Base-by-base conservation (phyloP, 30 jellyfish, hydroid and myxozoan species). In the Turritopsis rubra region DNA sequence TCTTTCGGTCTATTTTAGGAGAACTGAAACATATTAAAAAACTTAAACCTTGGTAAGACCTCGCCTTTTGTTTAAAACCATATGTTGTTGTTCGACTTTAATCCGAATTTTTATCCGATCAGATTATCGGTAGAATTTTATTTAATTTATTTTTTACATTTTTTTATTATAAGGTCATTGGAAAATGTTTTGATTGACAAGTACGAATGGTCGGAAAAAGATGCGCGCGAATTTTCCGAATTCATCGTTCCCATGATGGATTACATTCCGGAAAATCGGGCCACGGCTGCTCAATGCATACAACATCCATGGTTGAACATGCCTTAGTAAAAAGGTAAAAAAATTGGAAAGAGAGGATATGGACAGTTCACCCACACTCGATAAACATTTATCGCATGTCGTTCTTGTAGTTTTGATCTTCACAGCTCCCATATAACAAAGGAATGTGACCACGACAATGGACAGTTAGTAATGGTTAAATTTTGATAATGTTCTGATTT, bases 211-310 rank as follows among this genome's bases (percentile, higher is more conserved):
- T 23, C 75, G 65, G 85, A 18, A 27, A 75, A 70, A 25, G 99
- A 94, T 29, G 99, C 99, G 0, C 91, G 81, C 21, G 86, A 75
- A 66, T 89, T 94, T 72, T 83, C 99, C 0, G 87, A 88, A 21
- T 94, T 94, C 82, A 72, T 94, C 28, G 92, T 52, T 19, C 99
- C 99, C 26, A 94, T 94, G 99, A 80, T 94, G 83, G 96, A 88
- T 87, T 88, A 75, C 80, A 95, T 85, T 22, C 99, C 99, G 16
- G 97, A 94, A 60, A 80, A 89, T 76, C 90, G 99, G 24, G 97
- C 92, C 19, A 82, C 97, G 53, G 99, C 99, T 20, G 97, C 95
- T 27, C 89, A 94, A 71, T 94, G 99, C 54, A 72, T 94, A 7
- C 81, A 77, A 54, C 99, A 94, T 74, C 96, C 96, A 23, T 89